Conservation (phyloP, 1,140 invertebrate genomes). For the Panonychus citri region DNA sequence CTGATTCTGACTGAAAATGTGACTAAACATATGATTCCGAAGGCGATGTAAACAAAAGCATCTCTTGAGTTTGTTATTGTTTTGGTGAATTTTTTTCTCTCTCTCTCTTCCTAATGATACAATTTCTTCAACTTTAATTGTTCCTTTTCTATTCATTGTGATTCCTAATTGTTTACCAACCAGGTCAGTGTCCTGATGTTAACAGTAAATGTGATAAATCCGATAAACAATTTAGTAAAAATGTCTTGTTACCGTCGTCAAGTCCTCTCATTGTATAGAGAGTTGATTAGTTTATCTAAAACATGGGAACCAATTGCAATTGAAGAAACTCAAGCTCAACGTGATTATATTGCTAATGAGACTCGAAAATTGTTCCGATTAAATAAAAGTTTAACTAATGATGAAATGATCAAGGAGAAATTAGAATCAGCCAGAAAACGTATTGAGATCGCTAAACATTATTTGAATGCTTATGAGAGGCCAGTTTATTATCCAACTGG, state of each 20-base stretch:
- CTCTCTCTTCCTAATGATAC: no score
- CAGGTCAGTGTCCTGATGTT: no score
- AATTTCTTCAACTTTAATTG: no score
- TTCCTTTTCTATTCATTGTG: no score
- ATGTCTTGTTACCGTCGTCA: not conserved
- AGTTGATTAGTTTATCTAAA: not conserved
- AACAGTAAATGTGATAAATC: no score
- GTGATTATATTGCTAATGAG: not conserved
- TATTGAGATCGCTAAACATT: slow-evolving; percentile 7
- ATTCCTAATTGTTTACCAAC: no score
- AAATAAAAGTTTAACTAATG: not conserved
- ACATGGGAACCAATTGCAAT: not conserved
- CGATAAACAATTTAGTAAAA: not conserved
- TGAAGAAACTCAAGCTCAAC: not conserved
- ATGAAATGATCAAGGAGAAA: not conserved
- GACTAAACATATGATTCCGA: no score
- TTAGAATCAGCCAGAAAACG: not conserved
- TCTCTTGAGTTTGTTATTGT: no score
- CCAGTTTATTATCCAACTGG: slow-evolving; percentile 8
- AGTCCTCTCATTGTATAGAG: slow-evolving; percentile 1
- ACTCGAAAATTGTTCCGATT: not conserved
- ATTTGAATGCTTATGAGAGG: slow-evolving; percentile 3
- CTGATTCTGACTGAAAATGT: no score
- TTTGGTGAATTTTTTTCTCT: no score
- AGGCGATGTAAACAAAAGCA: no score